Conservation (phyloP, 2,113 vertebrate species). For the Cephalopterus ornatus region DNA sequence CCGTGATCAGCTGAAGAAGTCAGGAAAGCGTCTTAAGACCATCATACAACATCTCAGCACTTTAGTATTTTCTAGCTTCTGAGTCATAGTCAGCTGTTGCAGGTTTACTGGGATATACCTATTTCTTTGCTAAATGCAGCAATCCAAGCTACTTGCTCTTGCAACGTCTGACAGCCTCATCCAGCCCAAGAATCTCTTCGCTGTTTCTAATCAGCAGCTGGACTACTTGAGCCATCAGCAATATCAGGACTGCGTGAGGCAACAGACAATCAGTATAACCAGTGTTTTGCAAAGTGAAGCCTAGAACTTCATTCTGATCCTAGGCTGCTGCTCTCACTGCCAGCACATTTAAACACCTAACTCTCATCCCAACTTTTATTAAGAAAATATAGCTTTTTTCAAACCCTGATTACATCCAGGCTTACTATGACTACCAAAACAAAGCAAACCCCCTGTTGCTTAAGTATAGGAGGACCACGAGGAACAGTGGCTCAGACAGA, state of each 20-base stretch:
- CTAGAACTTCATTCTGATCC: background rate
- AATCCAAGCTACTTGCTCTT: background rate
- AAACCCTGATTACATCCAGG: rapidly evolving
- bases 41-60: rapidly evolving
- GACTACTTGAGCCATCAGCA: background rate
- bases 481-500: background rate
- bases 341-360: background rate
- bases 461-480: rapidly evolving
- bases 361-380: background rate
- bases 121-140: background rate
- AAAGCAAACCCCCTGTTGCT: background rate
- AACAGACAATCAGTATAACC: rapidly evolving
- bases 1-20: background rate
- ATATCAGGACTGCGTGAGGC: rapidly evolving
- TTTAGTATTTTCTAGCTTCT: background rate
- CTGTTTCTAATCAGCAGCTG: background rate
- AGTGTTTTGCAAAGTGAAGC: rapidly evolving
- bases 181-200: background rate
- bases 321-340: rapidly evolving
- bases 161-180: background rate
- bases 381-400: background rate
- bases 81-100: background rate
- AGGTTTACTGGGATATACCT: rapidly evolving
- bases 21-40: rapidly evolving
- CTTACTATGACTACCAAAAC: background rate